These are phyloP conservation scores for Psilopsiagon aurifrons DNA, from an alignment of 2,113 vertebrate genomes.

Conservation along the genomic window DNA sequence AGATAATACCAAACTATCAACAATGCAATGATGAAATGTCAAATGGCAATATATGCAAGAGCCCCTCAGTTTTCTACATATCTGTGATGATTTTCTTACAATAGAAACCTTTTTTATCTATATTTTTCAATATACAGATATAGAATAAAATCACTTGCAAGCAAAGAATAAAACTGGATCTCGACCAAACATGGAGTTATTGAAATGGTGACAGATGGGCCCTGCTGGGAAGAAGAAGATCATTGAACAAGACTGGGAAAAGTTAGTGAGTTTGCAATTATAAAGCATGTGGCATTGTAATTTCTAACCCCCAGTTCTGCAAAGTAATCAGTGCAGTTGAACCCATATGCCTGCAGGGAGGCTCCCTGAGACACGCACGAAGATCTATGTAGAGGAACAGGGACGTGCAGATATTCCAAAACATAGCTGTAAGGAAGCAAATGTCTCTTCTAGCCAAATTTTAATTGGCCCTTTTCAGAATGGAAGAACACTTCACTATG, in stretches of 20 bases:
- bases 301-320: constrained; percentile 36
- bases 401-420: constrained; percentile 11
- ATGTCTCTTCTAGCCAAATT: constrained; percentile 14
- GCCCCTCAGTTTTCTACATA: neutral
- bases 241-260: neutral
- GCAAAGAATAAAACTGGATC: constrained; percentile 5
- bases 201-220: constrained; percentile 50
- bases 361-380: constrained; percentile 22
- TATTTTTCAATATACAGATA: neutral
- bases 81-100: neutral
- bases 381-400: neutral
- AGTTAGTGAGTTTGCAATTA: constrained; percentile 47
- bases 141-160: constrained; percentile 34
- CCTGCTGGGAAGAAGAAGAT: constrained; percentile 45
- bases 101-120: neutral
- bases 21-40: neutral
- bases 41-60: neutral
- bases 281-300: constrained; percentile 52
- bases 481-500: neutral
- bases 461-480: neutral
- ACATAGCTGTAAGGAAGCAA: neutral
- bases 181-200: constrained; percentile 26
- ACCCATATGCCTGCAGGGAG: constrained; percentile 13
- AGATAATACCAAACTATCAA: neutral
- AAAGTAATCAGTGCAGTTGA: constrained; percentile 43